A percentile compares a stretch with the other conserved stretches of the same genome.
Evolutionary conservation across 2,113 vertebrate genomes (phyloP).

Genomic region (Erpornis zantholeuca): DNA sequence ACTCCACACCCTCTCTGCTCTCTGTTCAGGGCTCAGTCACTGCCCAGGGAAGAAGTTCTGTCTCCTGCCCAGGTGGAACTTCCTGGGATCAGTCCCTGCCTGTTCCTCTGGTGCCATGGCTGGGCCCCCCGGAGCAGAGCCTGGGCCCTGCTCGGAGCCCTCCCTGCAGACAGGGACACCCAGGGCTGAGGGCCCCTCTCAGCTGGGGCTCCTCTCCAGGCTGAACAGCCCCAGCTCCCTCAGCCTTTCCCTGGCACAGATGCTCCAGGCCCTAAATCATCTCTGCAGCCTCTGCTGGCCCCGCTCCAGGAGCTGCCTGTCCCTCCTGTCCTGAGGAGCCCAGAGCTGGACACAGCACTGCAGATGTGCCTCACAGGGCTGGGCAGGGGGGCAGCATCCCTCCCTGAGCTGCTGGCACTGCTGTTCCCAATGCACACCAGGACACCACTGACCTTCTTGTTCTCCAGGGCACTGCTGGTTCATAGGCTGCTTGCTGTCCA

Average conservation of each 20-base stretch:
- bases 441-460: neutral
- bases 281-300: neutral
- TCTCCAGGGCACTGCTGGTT: neutral
- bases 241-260: neutral
- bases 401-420: neutral
- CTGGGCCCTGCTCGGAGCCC: neutral
- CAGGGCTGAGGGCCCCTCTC: neutral
- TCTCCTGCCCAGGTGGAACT: neutral
- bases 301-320: neutral
- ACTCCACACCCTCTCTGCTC: neutral
- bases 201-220: neutral
- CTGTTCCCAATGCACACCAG: accelerated
- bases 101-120: neutral
- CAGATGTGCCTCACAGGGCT: neutral
- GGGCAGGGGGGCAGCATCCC: neutral
- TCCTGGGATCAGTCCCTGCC: neutral
- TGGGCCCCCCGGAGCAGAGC: neutral
- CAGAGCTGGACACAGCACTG: neutral
- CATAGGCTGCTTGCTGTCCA: neutral
- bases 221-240: neutral
- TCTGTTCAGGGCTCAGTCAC: neutral
- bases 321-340: neutral
- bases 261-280: neutral
- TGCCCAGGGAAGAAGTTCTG: neutral
- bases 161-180: neutral